Percentiles rank a stretch among this genome's conserved stretches.
Conservation (phyloP, 2,797 vertebrate species). For the Rhinella marina region DNA sequence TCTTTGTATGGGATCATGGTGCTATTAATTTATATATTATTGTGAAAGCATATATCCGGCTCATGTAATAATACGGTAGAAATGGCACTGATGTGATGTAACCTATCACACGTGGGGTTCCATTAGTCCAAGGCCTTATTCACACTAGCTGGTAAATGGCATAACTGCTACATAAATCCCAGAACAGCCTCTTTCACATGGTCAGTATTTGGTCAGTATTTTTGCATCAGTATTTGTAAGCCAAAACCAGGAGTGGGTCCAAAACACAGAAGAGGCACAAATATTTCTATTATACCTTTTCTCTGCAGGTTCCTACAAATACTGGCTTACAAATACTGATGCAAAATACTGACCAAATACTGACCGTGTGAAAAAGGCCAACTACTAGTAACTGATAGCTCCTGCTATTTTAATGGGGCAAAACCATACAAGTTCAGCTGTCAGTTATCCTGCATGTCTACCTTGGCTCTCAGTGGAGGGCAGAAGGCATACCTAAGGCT, state of each 20-base stretch:
- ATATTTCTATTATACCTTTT: too few relatives aligned
- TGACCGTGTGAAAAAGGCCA: too few relatives aligned
- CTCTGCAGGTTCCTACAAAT: too few relatives aligned
- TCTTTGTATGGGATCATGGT: constrained; percentile 22
- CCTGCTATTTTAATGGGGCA: not conserved
- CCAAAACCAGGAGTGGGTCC: too few relatives aligned
- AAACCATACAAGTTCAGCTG: not conserved
- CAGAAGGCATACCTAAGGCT: not conserved
- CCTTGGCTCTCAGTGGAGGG: not conserved
- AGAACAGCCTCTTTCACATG: too few relatives aligned
- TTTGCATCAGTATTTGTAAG: too few relatives aligned
- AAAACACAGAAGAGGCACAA: too few relatives aligned
- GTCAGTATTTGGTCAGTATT: too few relatives aligned
- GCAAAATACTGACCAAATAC: too few relatives aligned
- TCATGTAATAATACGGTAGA: not conserved
- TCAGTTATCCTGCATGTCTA: not conserved
- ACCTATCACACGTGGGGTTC: not conserved
- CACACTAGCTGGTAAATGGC: not conserved
- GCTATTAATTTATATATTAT: constrained; percentile 17
- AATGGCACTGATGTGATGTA: constrained; percentile 3
- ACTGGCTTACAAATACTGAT: too few relatives aligned
- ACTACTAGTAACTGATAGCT: not conserved
- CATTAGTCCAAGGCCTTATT: not conserved
- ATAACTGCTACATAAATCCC: not conserved
- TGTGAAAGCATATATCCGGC: not conserved